These are phyloP conservation scores for Solea senegalensis DNA, from an alignment of 2,113 vertebrate genomes.

Conservation along the genomic window DNA sequence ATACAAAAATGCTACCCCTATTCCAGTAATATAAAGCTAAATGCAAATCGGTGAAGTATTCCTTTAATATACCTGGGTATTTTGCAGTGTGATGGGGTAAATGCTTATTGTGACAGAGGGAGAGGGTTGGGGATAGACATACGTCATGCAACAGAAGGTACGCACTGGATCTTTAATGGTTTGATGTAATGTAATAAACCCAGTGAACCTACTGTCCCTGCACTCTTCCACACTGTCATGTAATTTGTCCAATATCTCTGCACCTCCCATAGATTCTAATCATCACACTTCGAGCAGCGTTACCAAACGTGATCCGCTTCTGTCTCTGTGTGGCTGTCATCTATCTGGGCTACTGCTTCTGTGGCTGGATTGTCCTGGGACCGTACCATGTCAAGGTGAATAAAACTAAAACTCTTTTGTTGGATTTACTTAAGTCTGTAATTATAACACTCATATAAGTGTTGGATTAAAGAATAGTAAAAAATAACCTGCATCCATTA, in stretches of 20 bases:
- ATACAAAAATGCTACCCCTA: too few relatives aligned
- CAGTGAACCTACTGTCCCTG: neutral
- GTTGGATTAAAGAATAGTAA: too few relatives aligned
- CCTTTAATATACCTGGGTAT: too few relatives aligned
- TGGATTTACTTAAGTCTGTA: neutral
- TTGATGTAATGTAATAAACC: slow-evolving; percentile 1
- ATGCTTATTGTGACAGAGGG: too few relatives aligned
- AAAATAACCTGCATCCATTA: too few relatives aligned
- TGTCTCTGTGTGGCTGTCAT: slow-evolving; percentile 95
- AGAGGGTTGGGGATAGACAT: too few relatives aligned
- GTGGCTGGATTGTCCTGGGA: slow-evolving; percentile 96
- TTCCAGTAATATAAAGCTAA: too few relatives aligned
- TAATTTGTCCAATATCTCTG: neutral
- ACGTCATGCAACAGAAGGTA: too few relatives aligned
- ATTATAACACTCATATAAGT: too few relatives aligned
- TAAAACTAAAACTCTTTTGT: neutral
- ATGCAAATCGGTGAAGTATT: too few relatives aligned
- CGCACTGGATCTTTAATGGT: too few relatives aligned
- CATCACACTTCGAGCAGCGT: slow-evolving; percentile 87
- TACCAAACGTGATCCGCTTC: slow-evolving; percentile 95
- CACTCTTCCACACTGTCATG: neutral
- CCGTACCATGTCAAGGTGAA: slow-evolving; percentile 94
- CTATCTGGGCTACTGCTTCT: slow-evolving; percentile 97
- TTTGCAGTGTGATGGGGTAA: too few relatives aligned
- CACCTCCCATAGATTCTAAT: slow-evolving; percentile 87